Conservation (phyloP, 2,888 invertebrate species). For the Morinoia aosen region DNA sequence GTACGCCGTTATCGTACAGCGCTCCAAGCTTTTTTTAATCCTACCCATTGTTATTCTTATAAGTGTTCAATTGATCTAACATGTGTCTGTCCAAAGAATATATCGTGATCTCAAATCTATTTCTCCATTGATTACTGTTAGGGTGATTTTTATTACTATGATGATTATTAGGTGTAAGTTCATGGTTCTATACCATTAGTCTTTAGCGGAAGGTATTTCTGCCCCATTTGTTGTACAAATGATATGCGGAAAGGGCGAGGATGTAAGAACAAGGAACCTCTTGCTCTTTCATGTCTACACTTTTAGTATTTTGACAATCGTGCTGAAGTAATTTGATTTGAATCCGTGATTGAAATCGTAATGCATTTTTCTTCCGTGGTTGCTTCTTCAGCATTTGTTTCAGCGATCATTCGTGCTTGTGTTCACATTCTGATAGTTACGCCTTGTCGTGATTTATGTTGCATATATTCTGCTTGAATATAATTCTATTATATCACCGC, state of each 20-base stretch:
- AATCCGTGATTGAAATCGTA: background rate
- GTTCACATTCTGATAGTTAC: background rate
- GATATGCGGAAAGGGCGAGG: background rate
- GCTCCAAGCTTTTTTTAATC: background rate
- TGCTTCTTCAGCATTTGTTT: background rate
- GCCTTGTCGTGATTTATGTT: background rate
- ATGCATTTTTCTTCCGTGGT: background rate
- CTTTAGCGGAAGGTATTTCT: background rate
- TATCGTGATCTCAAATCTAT: constrained; percentile 51
- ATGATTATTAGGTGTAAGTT: constrained; percentile 31
- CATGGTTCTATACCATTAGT: constrained; percentile 23
- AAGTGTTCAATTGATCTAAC: constrained; percentile 41
- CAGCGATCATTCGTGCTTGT: background rate
- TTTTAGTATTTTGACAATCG: constrained; percentile 3
- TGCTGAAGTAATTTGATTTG: background rate
- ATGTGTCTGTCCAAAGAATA: constrained; percentile 49
- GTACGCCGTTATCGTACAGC: background rate
- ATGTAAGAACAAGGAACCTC: background rate
- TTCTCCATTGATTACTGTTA: constrained; percentile 47
- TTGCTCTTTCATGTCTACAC: background rate
- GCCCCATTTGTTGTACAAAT: constrained; percentile 17
- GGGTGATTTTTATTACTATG: constrained; percentile 26
- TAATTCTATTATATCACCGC: background rate
- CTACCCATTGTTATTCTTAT: constrained; percentile 45
- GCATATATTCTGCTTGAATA: background rate